A percentile compares a stretch with the other conserved stretches of the same genome.
These are phyloP conservation scores for Aphrocallistes beatrix DNA, from an alignment of 37 sponge, comb jelly and placozoan genomes.

Conservation along the genomic window DNA sequence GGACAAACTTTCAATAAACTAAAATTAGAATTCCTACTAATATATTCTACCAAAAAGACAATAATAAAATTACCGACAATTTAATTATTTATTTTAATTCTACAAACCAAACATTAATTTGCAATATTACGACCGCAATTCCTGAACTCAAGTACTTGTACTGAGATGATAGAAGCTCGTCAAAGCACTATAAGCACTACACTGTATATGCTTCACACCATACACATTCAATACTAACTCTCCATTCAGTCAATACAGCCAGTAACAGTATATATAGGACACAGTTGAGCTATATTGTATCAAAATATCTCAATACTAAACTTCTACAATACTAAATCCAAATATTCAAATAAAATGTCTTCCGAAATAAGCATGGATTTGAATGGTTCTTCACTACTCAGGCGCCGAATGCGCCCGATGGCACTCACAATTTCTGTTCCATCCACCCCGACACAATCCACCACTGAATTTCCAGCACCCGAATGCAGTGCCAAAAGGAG, in stretches of 20 bases:
- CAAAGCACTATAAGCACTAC: neutral
- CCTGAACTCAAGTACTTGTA: too few species aligned
- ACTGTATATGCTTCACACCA: constrained; percentile 3
- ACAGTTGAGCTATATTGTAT: too few species aligned
- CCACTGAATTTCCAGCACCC: neutral
- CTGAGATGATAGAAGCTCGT: neutral
- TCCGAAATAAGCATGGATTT: neutral
- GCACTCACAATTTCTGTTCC: neutral
- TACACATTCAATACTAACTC: neutral
- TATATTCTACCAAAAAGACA: too few species aligned
- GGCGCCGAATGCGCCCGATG: neutral
- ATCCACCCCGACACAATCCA: neutral
- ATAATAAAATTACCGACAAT: too few species aligned
- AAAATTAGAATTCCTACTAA: too few species aligned
- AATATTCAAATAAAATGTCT: neutral
- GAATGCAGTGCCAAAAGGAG: constrained; percentile 16
- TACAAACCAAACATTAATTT: too few species aligned
- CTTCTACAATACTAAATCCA: neutral
- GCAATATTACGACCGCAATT: too few species aligned
- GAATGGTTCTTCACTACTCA: neutral
- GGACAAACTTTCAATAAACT: too few species aligned
- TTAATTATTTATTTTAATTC: too few species aligned
- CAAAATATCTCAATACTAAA: neutral
- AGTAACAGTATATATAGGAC: too few species aligned
- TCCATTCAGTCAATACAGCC: too few species aligned